These are phyloP conservation scores for Ophion ventricosus DNA, from an alignment of 2,888 invertebrate species.

Conservation along the genomic window DNA sequence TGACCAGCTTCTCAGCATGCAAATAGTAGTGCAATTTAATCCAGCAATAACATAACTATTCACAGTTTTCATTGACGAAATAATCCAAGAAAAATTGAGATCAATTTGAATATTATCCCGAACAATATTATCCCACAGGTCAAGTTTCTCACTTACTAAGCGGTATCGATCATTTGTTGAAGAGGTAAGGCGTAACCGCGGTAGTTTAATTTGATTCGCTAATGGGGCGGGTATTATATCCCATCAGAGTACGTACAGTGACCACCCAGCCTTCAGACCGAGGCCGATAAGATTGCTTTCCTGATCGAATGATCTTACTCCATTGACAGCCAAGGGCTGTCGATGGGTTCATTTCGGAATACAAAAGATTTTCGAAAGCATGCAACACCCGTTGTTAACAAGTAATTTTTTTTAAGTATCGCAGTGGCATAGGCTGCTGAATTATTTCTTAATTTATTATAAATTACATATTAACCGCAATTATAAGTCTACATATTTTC, in stretches of 20 bases:
- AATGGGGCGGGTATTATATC: conserved; percentile 29
- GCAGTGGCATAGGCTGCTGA: no score
- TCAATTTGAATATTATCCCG: conserved; percentile 10
- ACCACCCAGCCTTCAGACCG: conserved; percentile 31
- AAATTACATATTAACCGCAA: no score
- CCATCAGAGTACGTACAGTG: conserved; percentile 12
- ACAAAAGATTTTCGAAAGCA: background rate
- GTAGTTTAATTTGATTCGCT: conserved; percentile 29
- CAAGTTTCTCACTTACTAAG: conserved; percentile 29
- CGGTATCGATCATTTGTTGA: conserved; percentile 34
- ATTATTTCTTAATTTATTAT: no score
- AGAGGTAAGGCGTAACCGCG: conserved; percentile 30
- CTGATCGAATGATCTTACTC: conserved; percentile 3
- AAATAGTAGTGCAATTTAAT: no score
- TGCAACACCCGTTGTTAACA: no score
- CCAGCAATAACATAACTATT: no score
- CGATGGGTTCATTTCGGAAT: background rate
- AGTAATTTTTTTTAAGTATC: no score
- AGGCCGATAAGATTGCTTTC: conserved; percentile 10
- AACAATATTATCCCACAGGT: background rate
- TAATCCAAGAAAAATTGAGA: background rate
- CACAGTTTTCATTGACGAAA: no score
- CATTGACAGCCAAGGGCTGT: background rate
- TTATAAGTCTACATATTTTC: no score
- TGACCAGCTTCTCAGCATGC: no score